These are phyloP conservation scores for Cheiracanthium punctorium DNA, from an alignment of 2,888 invertebrate genomes.

Conservation along the genomic window DNA sequence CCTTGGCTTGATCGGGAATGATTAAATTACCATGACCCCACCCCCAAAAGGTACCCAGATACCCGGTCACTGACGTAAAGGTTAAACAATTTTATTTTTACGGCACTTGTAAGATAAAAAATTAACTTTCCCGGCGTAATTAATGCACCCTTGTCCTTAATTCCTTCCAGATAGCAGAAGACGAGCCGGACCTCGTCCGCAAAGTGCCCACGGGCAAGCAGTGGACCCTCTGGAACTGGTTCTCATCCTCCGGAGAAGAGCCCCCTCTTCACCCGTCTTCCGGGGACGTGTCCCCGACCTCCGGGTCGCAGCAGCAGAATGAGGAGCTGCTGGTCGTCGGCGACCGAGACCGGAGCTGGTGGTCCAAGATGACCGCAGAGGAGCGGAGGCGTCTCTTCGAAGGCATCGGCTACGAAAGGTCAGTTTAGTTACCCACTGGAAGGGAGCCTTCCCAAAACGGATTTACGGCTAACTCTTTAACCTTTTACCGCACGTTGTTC, in stretches of 20 bases:
- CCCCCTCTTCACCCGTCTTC: not conserved
- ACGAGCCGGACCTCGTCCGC: conserved; percentile 42
- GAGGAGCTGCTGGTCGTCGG: conserved; percentile 75
- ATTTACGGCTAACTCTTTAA: no score
- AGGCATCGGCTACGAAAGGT: conserved; percentile 81
- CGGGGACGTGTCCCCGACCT: not conserved
- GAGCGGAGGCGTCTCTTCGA: conserved; percentile 81
- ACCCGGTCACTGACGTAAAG: no score
- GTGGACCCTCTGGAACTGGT: conserved; percentile 65
- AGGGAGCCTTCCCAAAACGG: no score
- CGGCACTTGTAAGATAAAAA: no score
- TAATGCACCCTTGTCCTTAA: not conserved
- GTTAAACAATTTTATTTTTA: no score
- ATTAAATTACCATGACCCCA: no score
- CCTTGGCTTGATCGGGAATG: no score
- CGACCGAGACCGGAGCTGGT: conserved; percentile 79
- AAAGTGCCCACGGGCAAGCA: conserved; percentile 30
- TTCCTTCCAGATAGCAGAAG: conserved; percentile 45
- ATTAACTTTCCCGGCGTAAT: not conserved
- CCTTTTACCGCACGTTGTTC: no score
- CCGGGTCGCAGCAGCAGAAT: not conserved
- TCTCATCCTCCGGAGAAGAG: conserved; percentile 58
- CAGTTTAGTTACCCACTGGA: no score
- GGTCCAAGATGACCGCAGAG: conserved; percentile 82
- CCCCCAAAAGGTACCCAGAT: no score